These are phyloP conservation scores for Magallana gigas DNA, from an alignment of 1,140 invertebrate species.

Conservation along the genomic window DNA sequence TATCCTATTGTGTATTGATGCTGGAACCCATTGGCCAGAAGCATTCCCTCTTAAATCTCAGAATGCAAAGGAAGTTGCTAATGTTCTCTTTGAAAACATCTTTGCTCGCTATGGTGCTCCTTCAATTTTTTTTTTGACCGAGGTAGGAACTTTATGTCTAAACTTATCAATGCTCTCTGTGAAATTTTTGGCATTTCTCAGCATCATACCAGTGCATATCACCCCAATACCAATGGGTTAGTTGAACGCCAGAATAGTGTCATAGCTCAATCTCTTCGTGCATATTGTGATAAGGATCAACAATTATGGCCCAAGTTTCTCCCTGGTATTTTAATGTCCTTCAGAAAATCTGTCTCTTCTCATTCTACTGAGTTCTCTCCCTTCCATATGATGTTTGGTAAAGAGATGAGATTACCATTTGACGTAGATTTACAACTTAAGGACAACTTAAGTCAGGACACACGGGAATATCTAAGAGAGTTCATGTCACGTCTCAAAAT, in stretches of 20 bases:
- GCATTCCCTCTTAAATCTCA: slow-evolving; percentile 47
- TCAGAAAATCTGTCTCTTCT: slow-evolving; percentile 49
- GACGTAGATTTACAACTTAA: slow-evolving; percentile 27
- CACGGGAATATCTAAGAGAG: not conserved
- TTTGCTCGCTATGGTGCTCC: slow-evolving; percentile 58
- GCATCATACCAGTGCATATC: slow-evolving; percentile 43
- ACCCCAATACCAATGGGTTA: slow-evolving; percentile 49
- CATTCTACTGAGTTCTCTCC: slow-evolving; percentile 56
- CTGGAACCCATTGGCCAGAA: too few species aligned
- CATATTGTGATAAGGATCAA: too few species aligned
- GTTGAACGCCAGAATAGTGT: slow-evolving; percentile 48
- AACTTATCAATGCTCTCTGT: slow-evolving; percentile 51
- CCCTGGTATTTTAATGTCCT: slow-evolving; percentile 31
- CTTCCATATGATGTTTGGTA: slow-evolving; percentile 51
- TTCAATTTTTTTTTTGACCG: slow-evolving; percentile 46
- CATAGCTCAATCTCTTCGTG: too few species aligned
- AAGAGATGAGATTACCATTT: slow-evolving; percentile 56
- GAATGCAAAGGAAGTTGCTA: slow-evolving; percentile 51
- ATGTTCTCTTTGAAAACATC: slow-evolving; percentile 57
- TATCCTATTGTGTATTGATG: too few species aligned
- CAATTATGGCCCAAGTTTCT: slow-evolving; percentile 40
- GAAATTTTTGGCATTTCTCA: slow-evolving; percentile 51
- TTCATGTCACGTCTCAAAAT: not conserved
- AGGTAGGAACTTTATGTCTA: slow-evolving; percentile 54
- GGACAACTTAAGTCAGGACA: not conserved